Conservation (phyloP, 2,797 vertebrate species). For the Eulemur mongoz region DNA sequence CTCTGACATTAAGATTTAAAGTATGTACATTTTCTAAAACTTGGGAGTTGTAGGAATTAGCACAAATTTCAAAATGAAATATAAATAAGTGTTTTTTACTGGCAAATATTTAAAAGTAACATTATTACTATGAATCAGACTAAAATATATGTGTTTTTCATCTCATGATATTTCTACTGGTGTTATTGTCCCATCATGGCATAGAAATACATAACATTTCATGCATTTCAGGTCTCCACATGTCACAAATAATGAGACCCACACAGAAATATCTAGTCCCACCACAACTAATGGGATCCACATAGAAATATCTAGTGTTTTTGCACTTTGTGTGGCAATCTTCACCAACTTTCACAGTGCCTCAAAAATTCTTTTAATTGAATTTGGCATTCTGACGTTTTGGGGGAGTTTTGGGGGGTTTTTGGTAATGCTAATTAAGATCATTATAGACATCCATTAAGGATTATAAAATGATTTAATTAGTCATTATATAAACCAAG, state of each 20-base stretch:
- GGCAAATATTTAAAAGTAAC: conserved; percentile 7
- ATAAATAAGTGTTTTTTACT: not conserved
- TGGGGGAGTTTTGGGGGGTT: not conserved
- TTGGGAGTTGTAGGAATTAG: not conserved
- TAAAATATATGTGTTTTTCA: not conserved
- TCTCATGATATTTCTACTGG: not conserved
- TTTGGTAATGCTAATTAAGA: not conserved
- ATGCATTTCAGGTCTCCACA: not conserved
- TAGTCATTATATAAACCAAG: not conserved
- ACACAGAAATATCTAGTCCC: not conserved
- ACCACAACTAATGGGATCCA: not conserved
- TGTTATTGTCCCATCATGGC: not conserved
- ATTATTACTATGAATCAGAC: not conserved
- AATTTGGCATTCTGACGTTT: not conserved
- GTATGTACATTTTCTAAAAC: not conserved
- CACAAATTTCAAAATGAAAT: conserved; percentile 16
- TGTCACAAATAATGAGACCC: not conserved
- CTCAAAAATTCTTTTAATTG: conserved; percentile 21
- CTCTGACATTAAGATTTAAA: conserved; percentile 17
- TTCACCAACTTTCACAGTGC: not conserved
- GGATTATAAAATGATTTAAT: not conserved
- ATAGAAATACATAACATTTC: not conserved
- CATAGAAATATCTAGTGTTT: not conserved
- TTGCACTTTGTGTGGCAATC: not conserved
- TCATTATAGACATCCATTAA: not conserved